Base-by-base conservation (phyloP, 2,888 invertebrate genomes). In the Drosophila tanythrix region DNA sequence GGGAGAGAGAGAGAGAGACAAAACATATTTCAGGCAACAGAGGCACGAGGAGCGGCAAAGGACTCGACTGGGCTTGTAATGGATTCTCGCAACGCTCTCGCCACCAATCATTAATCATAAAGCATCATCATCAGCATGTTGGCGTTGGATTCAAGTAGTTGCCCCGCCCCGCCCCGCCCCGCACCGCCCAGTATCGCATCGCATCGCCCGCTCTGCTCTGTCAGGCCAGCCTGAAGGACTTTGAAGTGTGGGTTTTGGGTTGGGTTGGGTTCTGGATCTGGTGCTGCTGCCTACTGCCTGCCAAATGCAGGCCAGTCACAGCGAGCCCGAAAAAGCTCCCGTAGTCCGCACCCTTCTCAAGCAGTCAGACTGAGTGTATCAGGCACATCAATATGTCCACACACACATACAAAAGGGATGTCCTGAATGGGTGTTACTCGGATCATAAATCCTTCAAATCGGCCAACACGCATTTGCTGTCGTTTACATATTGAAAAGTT, bases 71-170 rank as follows among this genome's bases (percentile, higher is more conserved):
- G 62, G 51, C 38, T 51, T 67, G 27, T 57, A 65, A 65, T 72
- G 73, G 64, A 55, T 46, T 70, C 51, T 57, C 48, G 25, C 57
- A 29, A 29, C 53, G 52, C 60, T 56, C 70, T 75, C 65, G 75
- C 75, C 82, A 80, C 76, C 89, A 86, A 90, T 83, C 89, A 86
- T 86, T 86, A 86, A 86, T 86, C 86, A 86, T 81, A 83, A 76
- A 82, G 89, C 83, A 88, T 82, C 89, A 83, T 82, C 88, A 85
- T 79, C 88, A 85, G 69, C 81, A 85, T 73, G 70, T 70, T 70
- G 70, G 74, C 67, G 67, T 75, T 67, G 75, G 63, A 60, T 74
- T 70, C 59, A 67, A 70, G 71, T 72, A 65, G 65, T 43, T 40
- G 38, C n/a, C 36, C 10, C 53, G 25, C 11, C 11, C 25, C 25